These are phyloP conservation scores for Cyrtorhinus lividipennis DNA, from an alignment of 1,140 invertebrate genomes.

Conservation along the genomic window DNA sequence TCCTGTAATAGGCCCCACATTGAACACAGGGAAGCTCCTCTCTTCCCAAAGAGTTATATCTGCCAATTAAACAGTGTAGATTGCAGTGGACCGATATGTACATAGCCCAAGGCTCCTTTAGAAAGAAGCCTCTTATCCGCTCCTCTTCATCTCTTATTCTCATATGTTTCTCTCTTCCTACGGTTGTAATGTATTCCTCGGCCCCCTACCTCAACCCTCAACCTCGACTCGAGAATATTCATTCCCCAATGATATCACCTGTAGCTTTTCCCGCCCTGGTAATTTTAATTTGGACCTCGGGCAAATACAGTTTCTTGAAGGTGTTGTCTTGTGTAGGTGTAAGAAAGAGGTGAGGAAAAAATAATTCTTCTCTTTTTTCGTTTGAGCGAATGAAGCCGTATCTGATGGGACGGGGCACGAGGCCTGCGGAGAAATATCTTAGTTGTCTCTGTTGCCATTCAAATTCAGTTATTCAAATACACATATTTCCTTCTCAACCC, in stretches of 20 bases:
- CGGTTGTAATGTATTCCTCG: constrained; percentile 2
- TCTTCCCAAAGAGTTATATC: neutral
- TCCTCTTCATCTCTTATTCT: neutral
- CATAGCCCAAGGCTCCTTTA: neutral
- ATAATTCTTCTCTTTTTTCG: neutral
- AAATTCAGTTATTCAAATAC: neutral
- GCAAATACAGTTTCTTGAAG: neutral
- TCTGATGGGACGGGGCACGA: neutral
- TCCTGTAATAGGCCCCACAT: constrained; percentile 4
- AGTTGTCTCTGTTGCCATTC: constrained; percentile 2
- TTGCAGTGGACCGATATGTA: constrained; percentile 1
- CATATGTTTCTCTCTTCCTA: neutral
- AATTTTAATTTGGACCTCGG: neutral
- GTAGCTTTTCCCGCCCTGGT: neutral
- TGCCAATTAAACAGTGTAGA: constrained; percentile 6
- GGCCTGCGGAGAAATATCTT: neutral
- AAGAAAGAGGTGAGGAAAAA: neutral
- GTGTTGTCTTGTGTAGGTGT: neutral
- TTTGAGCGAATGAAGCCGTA: neutral
- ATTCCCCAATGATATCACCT: neutral
- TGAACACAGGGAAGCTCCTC: neutral
- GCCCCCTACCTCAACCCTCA: too few relatives aligned
- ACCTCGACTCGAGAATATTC: neutral
- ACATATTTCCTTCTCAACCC: neutral
- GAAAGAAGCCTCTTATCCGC: neutral